Conservation (phyloP, 2,113 vertebrate species). For the Engystomops pustulosus region DNA sequence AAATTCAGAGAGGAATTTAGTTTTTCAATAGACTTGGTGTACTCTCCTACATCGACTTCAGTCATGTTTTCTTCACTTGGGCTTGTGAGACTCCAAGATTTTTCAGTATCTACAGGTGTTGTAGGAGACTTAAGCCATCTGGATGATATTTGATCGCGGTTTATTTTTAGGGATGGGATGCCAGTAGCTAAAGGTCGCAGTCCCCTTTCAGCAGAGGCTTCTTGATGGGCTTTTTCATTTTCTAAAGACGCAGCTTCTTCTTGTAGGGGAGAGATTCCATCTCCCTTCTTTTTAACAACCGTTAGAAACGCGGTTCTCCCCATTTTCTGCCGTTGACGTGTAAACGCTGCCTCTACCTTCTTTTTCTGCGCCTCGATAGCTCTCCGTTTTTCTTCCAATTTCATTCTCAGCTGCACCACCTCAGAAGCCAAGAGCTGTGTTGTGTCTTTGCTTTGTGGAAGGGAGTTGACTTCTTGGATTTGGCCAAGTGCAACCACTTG, state of each 20-base stretch:
- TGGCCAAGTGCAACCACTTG: constrained; percentile 90
- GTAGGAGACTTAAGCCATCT: constrained; percentile 82
- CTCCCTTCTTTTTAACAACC: constrained; percentile 91
- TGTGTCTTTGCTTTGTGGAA: constrained; percentile 81
- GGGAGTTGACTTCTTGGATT: constrained; percentile 81
- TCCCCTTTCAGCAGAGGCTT: constrained; percentile 69
- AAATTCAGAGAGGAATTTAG: constrained; percentile 90
- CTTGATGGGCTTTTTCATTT: constrained; percentile 72
- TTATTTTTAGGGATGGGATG: constrained; percentile 62
- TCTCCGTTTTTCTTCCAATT: constrained; percentile 93
- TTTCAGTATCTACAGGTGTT: constrained; percentile 70
- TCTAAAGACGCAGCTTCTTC: constrained; percentile 81
- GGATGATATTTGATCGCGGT: constrained; percentile 66
- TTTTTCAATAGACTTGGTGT: constrained; percentile 94
- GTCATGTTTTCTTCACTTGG: constrained; percentile 79
- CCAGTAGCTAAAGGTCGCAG: constrained; percentile 65
- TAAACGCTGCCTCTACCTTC: constrained; percentile 96
- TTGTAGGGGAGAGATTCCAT: constrained; percentile 80
- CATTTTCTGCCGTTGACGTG: constrained; percentile 92
- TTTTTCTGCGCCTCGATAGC: constrained; percentile 98
- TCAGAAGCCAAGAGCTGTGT: constrained; percentile 94
- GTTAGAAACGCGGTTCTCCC: constrained; percentile 93
- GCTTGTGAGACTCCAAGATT: constrained; percentile 74
- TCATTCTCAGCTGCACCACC: constrained; percentile 94
- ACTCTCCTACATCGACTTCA: constrained; percentile 89